Conservation (phyloP, 2,797 vertebrate genomes). For the Meda fulgida region DNA sequence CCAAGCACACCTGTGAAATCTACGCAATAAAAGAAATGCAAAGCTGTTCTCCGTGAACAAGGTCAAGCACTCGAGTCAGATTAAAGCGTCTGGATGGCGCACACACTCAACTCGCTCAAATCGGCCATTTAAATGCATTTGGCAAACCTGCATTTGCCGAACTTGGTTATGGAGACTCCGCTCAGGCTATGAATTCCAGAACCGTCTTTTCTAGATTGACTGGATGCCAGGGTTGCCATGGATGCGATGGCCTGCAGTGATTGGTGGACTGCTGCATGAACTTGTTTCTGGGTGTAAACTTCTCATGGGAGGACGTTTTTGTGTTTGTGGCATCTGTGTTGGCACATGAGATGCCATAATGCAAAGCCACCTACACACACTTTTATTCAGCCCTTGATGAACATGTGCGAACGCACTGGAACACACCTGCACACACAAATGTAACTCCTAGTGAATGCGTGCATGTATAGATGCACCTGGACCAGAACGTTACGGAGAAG, state of each 20-base stretch:
- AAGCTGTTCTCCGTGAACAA: constrained; percentile 33
- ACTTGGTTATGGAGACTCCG: constrained; percentile 33
- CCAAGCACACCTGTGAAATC: constrained; percentile 51
- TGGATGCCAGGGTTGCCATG: constrained; percentile 59
- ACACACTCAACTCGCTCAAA: background rate
- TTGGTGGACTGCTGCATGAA: constrained; percentile 56
- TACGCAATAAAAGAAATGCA: constrained; percentile 13
- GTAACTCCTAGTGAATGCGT: background rate
- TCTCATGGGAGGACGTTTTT: constrained; percentile 37
- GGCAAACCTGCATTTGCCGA: background rate
- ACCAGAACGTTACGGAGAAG: background rate
- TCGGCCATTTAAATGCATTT: background rate
- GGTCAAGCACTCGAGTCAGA: constrained; percentile 32
- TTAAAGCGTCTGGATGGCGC: constrained; percentile 4
- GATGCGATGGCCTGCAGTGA: constrained; percentile 54
- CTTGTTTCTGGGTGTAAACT: constrained; percentile 61
- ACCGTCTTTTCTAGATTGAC: constrained; percentile 53
- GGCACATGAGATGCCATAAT: constrained; percentile 37
- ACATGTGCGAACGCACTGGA: background rate
- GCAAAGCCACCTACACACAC: background rate
- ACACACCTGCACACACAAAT: constrained; percentile 26
- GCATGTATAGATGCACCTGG: constrained; percentile 23
- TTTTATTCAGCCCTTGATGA: background rate
- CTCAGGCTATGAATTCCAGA: constrained; percentile 47
- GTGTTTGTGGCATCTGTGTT: constrained; percentile 42